Base-by-base conservation (phyloP, 1,140 invertebrate species). In the Mizuhopecten yessoensis region DNA sequence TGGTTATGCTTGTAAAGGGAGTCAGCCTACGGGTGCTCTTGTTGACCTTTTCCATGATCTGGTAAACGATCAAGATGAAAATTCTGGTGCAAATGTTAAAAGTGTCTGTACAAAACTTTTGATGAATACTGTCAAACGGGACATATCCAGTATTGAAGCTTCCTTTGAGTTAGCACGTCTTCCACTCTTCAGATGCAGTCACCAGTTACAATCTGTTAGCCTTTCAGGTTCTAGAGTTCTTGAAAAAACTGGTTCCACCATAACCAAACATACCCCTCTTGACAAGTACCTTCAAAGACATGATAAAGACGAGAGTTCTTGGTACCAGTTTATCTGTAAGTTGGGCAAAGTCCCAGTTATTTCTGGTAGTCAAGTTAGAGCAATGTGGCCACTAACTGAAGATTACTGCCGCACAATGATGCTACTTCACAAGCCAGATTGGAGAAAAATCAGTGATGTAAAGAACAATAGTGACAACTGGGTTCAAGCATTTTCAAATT, bases 1-100 rank as follows among this genome's bases (percentile, higher is more conserved):
- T 34, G 88, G 91, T 5, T 90, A 92, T 89, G 91, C 91, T 10
- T 92, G 91, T 34, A 92, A 92, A 88, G 89, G 89, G 11, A 90
- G 88, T 75, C 75, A 90, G 34, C 88, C 91, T 0, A 92, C 91
- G 9, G 89, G 91, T 20, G 89, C 89, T 15, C 33, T 90, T 23
- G 75, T 87, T 49, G 75, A 90, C 29, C 29, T 75, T 1, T 75
- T 75, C 57, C 23, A 75, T 33, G n/a, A 75, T 3, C 3, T 75
- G 20, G 11, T 11, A 2, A 75, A 75, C 17, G 3, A 9, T 7
- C 3, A 3, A 17, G 29, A 33, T 75, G 57, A 75, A 75, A 75
- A n/a, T 29, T 45, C 42, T 17, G 86, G 29, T 5, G 23, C 57
- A 3, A 29, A 9, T 7, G 57, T 7, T 7, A 75, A 75, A 1